Evolutionary conservation across 64 coral and sea anemone species (phyloP).

Genomic region (Montipora sp.): DNA sequence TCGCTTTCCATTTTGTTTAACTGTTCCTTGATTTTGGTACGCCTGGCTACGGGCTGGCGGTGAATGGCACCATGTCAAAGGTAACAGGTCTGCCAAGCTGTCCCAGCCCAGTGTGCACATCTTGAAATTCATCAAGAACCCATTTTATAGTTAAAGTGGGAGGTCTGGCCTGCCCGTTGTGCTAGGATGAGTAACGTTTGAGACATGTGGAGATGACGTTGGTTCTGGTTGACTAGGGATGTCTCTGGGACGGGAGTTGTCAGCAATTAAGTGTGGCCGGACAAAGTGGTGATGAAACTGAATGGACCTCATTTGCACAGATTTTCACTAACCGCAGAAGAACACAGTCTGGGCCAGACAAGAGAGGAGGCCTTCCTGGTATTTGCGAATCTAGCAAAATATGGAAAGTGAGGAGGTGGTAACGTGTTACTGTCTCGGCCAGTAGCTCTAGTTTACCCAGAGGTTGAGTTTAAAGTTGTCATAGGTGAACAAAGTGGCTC

Average conservation of each 20-base stretch:
- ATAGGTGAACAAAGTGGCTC: conserved; percentile 28
- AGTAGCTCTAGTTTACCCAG: neutral
- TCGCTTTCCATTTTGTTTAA: conserved; percentile 63
- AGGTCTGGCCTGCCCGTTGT: neutral
- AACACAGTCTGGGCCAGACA: conserved; percentile 65
- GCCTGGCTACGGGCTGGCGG: conserved; percentile 41
- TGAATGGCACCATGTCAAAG: conserved; percentile 53
- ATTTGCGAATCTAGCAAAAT: conserved; percentile 36
- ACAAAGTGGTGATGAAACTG: conserved; percentile 35
- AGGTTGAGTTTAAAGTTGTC: neutral
- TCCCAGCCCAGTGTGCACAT: conserved; percentile 51
- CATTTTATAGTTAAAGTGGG: conserved; percentile 32
- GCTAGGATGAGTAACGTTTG: conserved; percentile 42
- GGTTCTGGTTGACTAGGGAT: conserved; percentile 39
- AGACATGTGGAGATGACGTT: conserved; percentile 33
- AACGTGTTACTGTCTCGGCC: conserved; percentile 39
- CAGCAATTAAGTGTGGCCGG: conserved; percentile 10
- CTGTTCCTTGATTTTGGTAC: conserved; percentile 43
- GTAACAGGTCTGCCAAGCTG: conserved; percentile 42
- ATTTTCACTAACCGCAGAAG: conserved; percentile 20
- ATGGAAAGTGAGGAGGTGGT: conserved; percentile 63
- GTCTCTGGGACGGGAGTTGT: conserved; percentile 4
- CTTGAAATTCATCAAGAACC: conserved; percentile 51
- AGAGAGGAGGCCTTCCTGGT: conserved; percentile 35
- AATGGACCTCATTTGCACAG: conserved; percentile 52